Evolutionary conservation across 2,113 vertebrate genomes (phyloP).

Genomic region (Antigone vipio): DNA sequence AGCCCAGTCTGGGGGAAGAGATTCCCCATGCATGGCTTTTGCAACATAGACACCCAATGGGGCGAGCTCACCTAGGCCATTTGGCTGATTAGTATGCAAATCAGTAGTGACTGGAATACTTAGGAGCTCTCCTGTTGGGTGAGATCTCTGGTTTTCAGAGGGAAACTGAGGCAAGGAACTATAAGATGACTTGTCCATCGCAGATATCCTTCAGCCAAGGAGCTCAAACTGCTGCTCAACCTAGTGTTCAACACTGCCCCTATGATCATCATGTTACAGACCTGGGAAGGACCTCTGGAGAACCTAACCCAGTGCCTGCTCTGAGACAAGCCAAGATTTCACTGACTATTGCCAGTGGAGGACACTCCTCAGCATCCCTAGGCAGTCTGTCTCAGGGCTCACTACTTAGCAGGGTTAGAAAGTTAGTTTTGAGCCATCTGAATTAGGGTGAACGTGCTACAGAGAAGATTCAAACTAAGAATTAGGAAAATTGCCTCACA

Average conservation of each 20-base stretch:
- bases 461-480: not conserved
- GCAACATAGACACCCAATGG: no score
- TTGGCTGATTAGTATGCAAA: not conserved
- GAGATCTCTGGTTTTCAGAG: not conserved
- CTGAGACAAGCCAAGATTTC: not conserved
- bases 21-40: not conserved
- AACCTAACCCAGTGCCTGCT: not conserved
- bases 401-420: not conserved
- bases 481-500: not conserved
- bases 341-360: not conserved
- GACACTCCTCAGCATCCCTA: not conserved
- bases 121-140: not conserved
- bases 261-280: fast-evolving
- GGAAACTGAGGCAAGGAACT: not conserved
- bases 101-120: not conserved
- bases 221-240: not conserved
- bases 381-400: not conserved
- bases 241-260: not conserved
- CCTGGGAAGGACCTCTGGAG: not conserved
- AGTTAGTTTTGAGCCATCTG: not conserved
- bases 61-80: not conserved
- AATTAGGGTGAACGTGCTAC: not conserved
- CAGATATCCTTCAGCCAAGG: not conserved
- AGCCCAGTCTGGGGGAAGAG: not conserved
- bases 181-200: not conserved